A percentile compares a stretch with the other conserved stretches of the same genome.
Evolutionary conservation across 1,140 invertebrate genomes (phyloP).

Genomic region (Drosophila setifemur): DNA sequence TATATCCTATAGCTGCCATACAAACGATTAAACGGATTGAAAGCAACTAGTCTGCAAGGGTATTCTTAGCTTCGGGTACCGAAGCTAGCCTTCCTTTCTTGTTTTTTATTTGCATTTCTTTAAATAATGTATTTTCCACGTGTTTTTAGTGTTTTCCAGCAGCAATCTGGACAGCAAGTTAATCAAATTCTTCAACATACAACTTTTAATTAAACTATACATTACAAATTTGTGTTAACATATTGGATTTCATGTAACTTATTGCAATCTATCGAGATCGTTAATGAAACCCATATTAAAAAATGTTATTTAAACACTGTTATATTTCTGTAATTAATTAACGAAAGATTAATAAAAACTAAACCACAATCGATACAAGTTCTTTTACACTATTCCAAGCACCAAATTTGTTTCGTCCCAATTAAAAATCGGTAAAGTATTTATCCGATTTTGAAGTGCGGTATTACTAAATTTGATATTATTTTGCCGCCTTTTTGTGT

Average conservation of each 20-base stretch:
- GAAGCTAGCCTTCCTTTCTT: too few species aligned
- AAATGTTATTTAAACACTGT: slow-evolving; percentile 36
- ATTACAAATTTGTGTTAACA: slow-evolving; percentile 8
- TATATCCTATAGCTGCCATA: too few species aligned
- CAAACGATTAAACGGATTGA: too few species aligned
- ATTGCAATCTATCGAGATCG: slow-evolving; percentile 26
- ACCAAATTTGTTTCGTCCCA: not conserved
- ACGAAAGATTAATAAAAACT: slow-evolving; percentile 17
- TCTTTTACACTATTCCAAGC: not conserved
- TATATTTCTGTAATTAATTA: slow-evolving; percentile 31
- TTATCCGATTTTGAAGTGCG: not conserved
- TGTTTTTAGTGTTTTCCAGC: slow-evolving; percentile 26
- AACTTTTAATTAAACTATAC: slow-evolving; percentile 13
- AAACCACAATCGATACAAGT: not conserved
- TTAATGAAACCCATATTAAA: slow-evolving; percentile 39
- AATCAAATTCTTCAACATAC: slow-evolving; percentile 7
- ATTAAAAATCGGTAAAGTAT: not conserved
- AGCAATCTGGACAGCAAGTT: slow-evolving; percentile 19
- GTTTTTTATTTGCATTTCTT: not conserved
- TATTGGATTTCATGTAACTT: slow-evolving; percentile 25
- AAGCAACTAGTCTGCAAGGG: too few species aligned
- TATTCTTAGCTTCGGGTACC: too few species aligned
- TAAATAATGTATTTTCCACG: not conserved
- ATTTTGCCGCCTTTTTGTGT: slow-evolving; percentile 29
- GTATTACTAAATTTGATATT: slow-evolving; percentile 1